These are phyloP conservation scores for Oikopleura vanhoeffeni DNA, from an alignment of 23 tunicate species.

Conservation along the genomic window DNA sequence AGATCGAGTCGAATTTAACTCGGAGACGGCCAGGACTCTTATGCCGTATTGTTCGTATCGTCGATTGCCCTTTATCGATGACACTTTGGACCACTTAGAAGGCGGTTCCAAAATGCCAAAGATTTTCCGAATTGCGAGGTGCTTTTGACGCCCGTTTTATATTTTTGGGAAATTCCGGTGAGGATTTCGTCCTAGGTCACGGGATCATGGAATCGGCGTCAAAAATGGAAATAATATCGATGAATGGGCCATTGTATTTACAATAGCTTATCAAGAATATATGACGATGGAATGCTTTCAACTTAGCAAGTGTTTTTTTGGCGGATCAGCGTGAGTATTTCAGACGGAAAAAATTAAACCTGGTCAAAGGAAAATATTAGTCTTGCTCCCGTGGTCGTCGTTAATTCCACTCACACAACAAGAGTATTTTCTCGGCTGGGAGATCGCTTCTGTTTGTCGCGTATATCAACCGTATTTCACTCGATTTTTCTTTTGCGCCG, in stretches of 20 bases:
- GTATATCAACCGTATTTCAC: no score
- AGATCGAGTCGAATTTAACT: background rate
- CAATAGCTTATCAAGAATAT: constrained; percentile 18
- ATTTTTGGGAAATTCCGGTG: constrained; percentile 28
- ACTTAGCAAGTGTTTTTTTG: constrained; percentile 54
- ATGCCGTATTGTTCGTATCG: constrained; percentile 34
- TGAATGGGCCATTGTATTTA: background rate
- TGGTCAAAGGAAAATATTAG: no score
- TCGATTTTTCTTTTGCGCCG: no score
- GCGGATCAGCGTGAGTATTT: no score
- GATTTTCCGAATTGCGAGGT: background rate
- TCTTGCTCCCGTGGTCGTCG: no score
- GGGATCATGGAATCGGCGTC: constrained; percentile 20
- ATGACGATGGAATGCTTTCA: constrained; percentile 53
- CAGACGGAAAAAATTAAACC: no score
- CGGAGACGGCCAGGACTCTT: background rate
- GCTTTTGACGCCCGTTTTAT: constrained; percentile 16
- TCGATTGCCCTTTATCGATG: constrained; percentile 33
- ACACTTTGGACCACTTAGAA: constrained; percentile 55
- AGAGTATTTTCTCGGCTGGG: no score
- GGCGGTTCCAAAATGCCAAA: constrained; percentile 14
- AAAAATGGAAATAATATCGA: constrained; percentile 26
- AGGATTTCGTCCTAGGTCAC: constrained; percentile 33
- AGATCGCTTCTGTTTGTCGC: no score
- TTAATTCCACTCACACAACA: no score